Percentiles rank a stretch among this genome's conserved stretches.
Evolutionary conservation across 2,113 vertebrate genomes (phyloP).

Genomic region (Solea senegalensis): DNA sequence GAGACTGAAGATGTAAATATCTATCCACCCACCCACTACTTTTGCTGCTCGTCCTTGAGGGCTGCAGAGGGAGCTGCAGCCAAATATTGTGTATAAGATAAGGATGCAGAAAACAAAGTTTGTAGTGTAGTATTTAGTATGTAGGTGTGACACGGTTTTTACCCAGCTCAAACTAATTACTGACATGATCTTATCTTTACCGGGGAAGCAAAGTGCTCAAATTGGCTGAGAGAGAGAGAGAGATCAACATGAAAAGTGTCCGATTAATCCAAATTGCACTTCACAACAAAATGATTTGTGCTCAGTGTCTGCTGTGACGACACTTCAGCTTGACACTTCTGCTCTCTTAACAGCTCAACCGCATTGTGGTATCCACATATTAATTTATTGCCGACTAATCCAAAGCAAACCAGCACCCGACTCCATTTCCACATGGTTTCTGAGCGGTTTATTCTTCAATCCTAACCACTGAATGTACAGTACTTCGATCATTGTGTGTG

Average conservation of each 20-base stretch:
- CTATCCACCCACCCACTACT: too few species aligned
- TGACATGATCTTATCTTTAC: slow-evolving; percentile 37
- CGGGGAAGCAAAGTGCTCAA: slow-evolving; percentile 33
- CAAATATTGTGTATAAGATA: too few species aligned
- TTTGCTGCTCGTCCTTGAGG: too few species aligned
- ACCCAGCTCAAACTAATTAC: slow-evolving; percentile 19
- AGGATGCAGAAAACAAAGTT: background rate
- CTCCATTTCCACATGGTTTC: background rate
- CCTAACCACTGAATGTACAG: background rate
- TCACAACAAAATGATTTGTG: slow-evolving; percentile 11
- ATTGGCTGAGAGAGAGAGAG: slow-evolving; percentile 21
- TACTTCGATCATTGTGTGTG: too few species aligned
- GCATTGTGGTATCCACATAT: slow-evolving; percentile 1
- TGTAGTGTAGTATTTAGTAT: background rate
- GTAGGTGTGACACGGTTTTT: slow-evolving; percentile 10
- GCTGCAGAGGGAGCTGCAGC: too few species aligned
- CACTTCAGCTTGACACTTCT: slow-evolving; percentile 14
- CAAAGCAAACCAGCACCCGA: background rate
- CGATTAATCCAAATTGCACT: slow-evolving; percentile 22
- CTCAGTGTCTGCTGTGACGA: slow-evolving; percentile 6
- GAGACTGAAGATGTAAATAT: too few species aligned
- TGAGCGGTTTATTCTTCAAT: background rate
- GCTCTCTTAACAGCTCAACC: background rate
- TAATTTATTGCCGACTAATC: slow-evolving; percentile 4
- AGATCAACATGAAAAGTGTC: background rate